Evolutionary conservation across 2,113 vertebrate species (phyloP).

Genomic region (Muntiacus muntjak): DNA sequence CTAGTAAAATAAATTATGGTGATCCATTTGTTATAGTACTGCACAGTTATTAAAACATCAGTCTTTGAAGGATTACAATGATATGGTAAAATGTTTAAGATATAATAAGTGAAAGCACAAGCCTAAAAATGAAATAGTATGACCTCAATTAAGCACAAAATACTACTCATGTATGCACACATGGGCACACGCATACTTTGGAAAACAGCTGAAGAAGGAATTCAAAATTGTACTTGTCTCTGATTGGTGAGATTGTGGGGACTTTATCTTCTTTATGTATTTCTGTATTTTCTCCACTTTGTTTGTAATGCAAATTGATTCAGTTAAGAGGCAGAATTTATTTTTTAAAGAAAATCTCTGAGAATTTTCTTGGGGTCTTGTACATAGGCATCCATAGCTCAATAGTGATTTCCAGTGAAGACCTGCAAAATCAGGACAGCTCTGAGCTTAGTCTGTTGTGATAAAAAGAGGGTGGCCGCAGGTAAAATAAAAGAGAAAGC

Average conservation of each 20-base stretch:
- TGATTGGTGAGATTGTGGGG: not conserved
- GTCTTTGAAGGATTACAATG: conserved; percentile 32
- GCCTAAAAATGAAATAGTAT: not conserved
- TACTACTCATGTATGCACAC: not conserved
- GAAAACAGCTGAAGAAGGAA: not conserved
- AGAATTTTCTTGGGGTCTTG: not conserved
- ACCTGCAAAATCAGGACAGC: not conserved
- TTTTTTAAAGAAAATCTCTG: not conserved
- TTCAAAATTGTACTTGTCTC: not conserved
- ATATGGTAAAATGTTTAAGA: not conserved
- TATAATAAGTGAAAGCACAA: conserved; percentile 14
- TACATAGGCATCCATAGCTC: accelerated
- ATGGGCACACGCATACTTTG: not conserved
- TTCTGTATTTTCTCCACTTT: not conserved
- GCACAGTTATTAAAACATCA: conserved; percentile 11
- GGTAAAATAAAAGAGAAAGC: not conserved
- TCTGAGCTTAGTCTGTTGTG: not conserved
- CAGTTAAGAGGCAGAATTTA: not conserved
- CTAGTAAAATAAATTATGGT: not conserved
- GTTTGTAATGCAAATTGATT: not conserved
- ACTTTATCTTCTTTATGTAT: not conserved
- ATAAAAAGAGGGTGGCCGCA: not conserved
- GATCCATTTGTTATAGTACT: not conserved
- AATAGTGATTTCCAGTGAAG: not conserved
- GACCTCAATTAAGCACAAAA: not conserved